These are phyloP conservation scores for Calidris pugnax DNA, from an alignment of 2,113 vertebrate genomes.

Conservation along the genomic window DNA sequence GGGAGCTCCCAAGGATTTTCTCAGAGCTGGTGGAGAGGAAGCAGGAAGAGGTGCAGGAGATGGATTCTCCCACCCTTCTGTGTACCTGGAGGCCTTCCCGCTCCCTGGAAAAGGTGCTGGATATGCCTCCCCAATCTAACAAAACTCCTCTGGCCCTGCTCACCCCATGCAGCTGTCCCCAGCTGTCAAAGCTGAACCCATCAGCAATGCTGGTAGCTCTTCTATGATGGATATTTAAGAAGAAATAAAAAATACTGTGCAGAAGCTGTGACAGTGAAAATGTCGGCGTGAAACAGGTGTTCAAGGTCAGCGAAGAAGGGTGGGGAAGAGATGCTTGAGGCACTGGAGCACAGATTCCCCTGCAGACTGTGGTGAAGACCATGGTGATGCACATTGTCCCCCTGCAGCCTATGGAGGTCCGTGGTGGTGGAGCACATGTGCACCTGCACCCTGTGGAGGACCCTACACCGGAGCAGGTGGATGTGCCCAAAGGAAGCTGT, in stretches of 20 bases:
- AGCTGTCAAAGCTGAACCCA: not conserved
- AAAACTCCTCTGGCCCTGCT: not conserved
- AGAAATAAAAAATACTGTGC: not conserved
- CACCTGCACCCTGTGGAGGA: not conserved
- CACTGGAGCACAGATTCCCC: not conserved
- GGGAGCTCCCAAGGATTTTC: not conserved
- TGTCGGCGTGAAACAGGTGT: not conserved
- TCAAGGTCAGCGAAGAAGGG: not conserved
- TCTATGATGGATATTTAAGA: not conserved
- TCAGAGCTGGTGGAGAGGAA: not conserved
- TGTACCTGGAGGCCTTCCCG: not conserved
- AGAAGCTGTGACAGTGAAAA: not conserved
- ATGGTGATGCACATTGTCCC: not conserved
- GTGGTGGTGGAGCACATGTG: not conserved
- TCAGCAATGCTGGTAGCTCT: not conserved
- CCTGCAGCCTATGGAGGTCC: not conserved
- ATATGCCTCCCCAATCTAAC: not conserved
- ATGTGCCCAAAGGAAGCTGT: not conserved
- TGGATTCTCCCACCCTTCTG: too few species aligned
- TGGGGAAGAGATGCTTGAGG: not conserved
- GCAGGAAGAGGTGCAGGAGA: not conserved
- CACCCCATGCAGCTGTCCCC: too few species aligned
- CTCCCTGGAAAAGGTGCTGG: not conserved
- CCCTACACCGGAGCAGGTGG: not conserved
- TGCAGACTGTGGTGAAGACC: not conserved